A percentile compares a stretch with the other conserved stretches of the same genome.
phyloP scores from a whole-genome alignment of 1,140 invertebrate genomes.

The Tribolium castaneum region DNA sequence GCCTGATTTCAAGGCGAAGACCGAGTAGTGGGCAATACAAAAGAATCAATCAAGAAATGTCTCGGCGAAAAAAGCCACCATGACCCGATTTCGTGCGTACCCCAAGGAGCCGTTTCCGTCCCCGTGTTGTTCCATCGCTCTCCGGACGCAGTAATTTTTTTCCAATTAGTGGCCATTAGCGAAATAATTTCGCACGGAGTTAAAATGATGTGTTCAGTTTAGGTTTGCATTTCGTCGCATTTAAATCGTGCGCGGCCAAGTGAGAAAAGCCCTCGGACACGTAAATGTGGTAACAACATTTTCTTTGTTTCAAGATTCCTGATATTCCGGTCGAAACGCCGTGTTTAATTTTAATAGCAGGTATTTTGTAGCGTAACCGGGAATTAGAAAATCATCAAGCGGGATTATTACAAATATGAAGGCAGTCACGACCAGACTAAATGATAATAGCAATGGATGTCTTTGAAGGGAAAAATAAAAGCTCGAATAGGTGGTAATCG shows the following conservation, averaged over 20 bases:
- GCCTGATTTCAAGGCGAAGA: conserved; percentile 19
- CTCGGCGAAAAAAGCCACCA: neutral
- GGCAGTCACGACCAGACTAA: conserved; percentile 5
- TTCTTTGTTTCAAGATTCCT: conserved; percentile 9
- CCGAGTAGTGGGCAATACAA: conserved; percentile 29
- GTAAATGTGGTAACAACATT: conserved; percentile 13
- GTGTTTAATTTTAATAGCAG: conserved; percentile 32
- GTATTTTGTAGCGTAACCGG: conserved; percentile 6
- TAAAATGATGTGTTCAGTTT: neutral
- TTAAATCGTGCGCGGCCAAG: neutral
- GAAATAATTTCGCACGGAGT: neutral
- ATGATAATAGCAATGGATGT: conserved; percentile 14
- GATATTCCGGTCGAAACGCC: neutral
- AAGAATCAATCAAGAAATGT: conserved; percentile 28
- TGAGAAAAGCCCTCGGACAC: neutral
- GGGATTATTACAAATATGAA: conserved; percentile 8
- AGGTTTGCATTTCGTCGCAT: neutral
- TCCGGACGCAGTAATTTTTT: no score
- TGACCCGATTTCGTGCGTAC: no score
- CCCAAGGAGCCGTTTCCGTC: no score
- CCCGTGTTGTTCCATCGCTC: no score
- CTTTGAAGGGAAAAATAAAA: neutral
- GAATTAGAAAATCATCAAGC: conserved; percentile 34
- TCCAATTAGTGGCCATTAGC: neutral
- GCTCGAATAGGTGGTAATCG: neutral